Evolutionary conservation across 1,140 invertebrate species (phyloP), one percentile per base, ranked within the genome.

Genomic region (Temnothorax longispinosus): DNA sequence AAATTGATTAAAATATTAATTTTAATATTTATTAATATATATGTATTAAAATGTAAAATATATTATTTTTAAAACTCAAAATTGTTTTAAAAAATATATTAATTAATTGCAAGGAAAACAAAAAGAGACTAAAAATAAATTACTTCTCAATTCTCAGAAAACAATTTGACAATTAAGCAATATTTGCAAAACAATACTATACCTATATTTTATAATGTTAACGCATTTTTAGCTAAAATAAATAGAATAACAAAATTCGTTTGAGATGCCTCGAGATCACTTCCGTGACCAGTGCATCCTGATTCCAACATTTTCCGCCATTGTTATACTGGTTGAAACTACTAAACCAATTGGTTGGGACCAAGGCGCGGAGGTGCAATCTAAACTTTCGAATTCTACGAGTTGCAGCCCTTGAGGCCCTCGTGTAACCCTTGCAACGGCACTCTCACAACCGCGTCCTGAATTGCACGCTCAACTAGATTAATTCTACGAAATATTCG

Each of bases 401-500:
- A 90, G 74, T 85, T 90, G 62, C 64, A 44, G 6, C 81, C 87
- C 84, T 86, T 65, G 72, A 89, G 75, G 81, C 72, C 50, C 21
- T 52, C n/a, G 13, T 80, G 62, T 54, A 81, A 80, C 47, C 44
- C 62, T 85, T 54, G 50, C 72, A 74, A 10, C 7, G 27, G 67
- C 54, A 47, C 35, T 54, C 58, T 64, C 72, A 27, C 15, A 56
- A n/a, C 18, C 58, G 60, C 52, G 13, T 64, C 56, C 58, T 44
- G 32, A 27, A 60, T 47, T 52, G 44, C 69, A 18, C 41, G 41
- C 47, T 32, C 64, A 60, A 84, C 11, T 38, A 74, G 60, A 84
- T 88, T 74, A 90, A 91, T 88, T 88, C 78, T 44, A 64, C 47
- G 76, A 90, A 89, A 89, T 92, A 90, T 85, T 89, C 76, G 72